These are phyloP conservation scores for Zaprionus lachaisei DNA, from an alignment of 1,140 invertebrate genomes.

Conservation along the genomic window DNA sequence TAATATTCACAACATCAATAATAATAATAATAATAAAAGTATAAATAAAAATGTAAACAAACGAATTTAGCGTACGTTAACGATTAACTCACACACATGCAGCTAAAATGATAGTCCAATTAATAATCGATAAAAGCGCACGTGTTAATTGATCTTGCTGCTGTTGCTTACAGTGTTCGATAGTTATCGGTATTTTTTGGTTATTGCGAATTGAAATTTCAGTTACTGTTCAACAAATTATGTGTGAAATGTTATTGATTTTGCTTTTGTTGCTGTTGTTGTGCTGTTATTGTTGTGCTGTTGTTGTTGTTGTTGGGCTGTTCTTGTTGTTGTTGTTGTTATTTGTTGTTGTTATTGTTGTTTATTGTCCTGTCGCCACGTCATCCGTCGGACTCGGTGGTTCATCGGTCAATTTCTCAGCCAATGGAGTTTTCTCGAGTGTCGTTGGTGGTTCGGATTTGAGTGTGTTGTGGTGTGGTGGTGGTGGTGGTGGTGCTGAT, in stretches of 20 bases:
- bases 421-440: constrained; percentile 80
- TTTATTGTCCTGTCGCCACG: constrained; percentile 75
- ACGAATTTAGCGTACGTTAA: constrained; percentile 34
- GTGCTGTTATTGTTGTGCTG: constrained; percentile 41
- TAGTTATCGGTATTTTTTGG: constrained; percentile 42
- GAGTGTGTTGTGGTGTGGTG: constrained; percentile 57
- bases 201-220: constrained; percentile 39
- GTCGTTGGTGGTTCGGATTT: constrained; percentile 75
- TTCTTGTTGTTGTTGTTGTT: constrained; percentile 47
- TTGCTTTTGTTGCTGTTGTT: constrained; percentile 53
- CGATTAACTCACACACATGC: constrained; percentile 53
- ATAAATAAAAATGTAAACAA: constrained; percentile 2
- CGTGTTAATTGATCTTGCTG: constrained; percentile 51
- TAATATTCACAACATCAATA: constrained; percentile 32
- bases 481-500: constrained; percentile 50
- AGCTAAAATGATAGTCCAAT: constrained; percentile 52
- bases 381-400: constrained; percentile 75
- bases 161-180: constrained; percentile 74
- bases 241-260: constrained; percentile 64
- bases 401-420: constrained; percentile 73
- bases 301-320: constrained; percentile 39
- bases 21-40: constrained; percentile 21
- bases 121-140: constrained; percentile 56
- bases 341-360: constrained; percentile 39
- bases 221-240: neutral